phyloP scores from a whole-genome alignment of 2,797 vertebrate genomes.

The Bradypodion ventrale region DNA sequence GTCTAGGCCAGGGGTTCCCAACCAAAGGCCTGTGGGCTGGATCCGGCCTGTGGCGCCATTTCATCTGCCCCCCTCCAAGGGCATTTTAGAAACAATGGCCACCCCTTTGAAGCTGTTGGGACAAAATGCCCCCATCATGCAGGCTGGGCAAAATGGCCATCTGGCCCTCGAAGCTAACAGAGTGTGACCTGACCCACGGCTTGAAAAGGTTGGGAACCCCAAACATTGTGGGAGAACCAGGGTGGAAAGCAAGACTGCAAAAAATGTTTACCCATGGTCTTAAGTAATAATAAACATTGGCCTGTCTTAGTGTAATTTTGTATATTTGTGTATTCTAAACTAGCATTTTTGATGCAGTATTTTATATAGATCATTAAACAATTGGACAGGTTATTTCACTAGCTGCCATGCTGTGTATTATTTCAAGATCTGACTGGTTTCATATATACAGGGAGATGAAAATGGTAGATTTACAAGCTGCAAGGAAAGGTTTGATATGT shows the following conservation, averaged over 20 bases:
- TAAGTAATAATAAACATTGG: background rate
- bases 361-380: background rate
- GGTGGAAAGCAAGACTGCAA: background rate
- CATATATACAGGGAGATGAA: background rate
- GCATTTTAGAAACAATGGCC: no score
- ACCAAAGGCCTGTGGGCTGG: no score
- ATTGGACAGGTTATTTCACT: background rate
- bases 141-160: no score
- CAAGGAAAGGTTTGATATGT: background rate
- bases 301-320: background rate
- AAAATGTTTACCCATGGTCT: background rate
- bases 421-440: background rate
- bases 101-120: no score
- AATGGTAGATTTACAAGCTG: background rate
- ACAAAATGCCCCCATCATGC: no score
- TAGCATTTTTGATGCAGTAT: background rate
- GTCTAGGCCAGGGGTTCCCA: no score
- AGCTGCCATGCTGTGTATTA: rapidly evolving
- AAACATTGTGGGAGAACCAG: background rate
- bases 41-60: no score
- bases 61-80: no score
- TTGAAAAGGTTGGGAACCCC: no score
- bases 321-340: background rate
- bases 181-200: no score
- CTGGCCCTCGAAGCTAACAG: no score